phyloP scores from a whole-genome alignment of 2,113 vertebrate genomes.

The Cephalopterus ornatus region DNA sequence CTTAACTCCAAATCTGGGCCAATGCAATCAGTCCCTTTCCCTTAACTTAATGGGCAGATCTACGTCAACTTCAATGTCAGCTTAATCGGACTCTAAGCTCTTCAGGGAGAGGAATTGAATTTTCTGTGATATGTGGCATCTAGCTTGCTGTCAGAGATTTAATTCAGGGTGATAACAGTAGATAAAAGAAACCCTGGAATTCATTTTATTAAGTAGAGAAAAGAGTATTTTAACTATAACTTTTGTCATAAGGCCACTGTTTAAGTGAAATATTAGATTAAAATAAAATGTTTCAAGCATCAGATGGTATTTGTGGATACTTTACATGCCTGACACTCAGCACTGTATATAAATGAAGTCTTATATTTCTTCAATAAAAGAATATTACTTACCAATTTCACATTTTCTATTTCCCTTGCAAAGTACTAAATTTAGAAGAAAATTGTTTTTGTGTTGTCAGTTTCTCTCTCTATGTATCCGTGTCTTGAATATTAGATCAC shows the following conservation, averaged over 20 bases:
- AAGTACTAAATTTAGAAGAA: background rate
- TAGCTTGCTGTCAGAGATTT: background rate
- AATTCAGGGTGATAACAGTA: background rate
- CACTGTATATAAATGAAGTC: background rate
- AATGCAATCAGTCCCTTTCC: background rate
- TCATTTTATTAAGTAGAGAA: background rate
- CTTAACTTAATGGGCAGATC: conserved; percentile 13
- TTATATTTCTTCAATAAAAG: background rate
- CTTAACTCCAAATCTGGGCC: background rate
- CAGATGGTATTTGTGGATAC: background rate
- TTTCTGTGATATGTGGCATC: background rate
- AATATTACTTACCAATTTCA: background rate
- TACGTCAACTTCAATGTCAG: background rate
- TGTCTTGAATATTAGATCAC: background rate
- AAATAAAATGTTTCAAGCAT: background rate
- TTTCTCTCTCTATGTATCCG: background rate
- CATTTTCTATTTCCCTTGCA: background rate
- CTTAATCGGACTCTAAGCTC: conserved; percentile 20
- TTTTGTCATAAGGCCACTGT: background rate
- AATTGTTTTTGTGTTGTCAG: background rate
- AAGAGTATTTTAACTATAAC: background rate
- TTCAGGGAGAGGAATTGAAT: conserved; percentile 8
- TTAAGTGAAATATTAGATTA: background rate
- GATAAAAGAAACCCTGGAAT: background rate
- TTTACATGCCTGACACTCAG: background rate